Conservation (phyloP, 1,140 invertebrate species). For the Calephelis virginiensis region DNA sequence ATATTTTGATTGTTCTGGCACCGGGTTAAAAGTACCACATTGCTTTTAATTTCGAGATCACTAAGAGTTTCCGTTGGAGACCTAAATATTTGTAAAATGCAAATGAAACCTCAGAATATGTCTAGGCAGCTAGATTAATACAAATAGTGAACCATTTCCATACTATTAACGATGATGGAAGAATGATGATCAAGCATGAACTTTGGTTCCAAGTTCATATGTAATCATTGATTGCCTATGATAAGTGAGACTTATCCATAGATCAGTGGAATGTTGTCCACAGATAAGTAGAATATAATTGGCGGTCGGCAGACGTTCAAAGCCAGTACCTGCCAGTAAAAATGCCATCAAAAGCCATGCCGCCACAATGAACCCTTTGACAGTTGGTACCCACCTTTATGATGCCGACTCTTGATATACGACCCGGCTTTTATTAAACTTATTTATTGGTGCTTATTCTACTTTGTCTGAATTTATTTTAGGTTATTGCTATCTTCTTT, state of each 20-base stretch:
- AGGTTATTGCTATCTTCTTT: no score
- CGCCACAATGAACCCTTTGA: constrained; percentile 72
- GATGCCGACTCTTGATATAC: constrained; percentile 73
- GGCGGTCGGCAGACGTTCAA: constrained; percentile 64
- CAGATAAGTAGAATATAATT: constrained; percentile 76
- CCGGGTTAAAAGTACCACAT: no score
- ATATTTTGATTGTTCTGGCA: no score
- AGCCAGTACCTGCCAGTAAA: constrained; percentile 73
- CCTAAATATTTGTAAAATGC: no score
- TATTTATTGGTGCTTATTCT: constrained; percentile 39
- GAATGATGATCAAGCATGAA: neutral
- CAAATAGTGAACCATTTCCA: no score
- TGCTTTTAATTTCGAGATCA: no score
- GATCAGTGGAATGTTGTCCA: constrained; percentile 27
- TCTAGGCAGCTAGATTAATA: no score
- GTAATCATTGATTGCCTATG: neutral
- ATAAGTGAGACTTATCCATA: constrained; percentile 22
- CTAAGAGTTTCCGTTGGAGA: no score
- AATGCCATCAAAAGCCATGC: constrained; percentile 71
- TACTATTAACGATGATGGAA: no score
- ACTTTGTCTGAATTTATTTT: no score
- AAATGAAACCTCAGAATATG: no score
- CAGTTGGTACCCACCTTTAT: constrained; percentile 72
- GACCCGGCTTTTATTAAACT: constrained; percentile 64
- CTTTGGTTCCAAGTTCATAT: neutral